Conservation (phyloP, 2,113 vertebrate species). For the Triplophysa rosa region DNA sequence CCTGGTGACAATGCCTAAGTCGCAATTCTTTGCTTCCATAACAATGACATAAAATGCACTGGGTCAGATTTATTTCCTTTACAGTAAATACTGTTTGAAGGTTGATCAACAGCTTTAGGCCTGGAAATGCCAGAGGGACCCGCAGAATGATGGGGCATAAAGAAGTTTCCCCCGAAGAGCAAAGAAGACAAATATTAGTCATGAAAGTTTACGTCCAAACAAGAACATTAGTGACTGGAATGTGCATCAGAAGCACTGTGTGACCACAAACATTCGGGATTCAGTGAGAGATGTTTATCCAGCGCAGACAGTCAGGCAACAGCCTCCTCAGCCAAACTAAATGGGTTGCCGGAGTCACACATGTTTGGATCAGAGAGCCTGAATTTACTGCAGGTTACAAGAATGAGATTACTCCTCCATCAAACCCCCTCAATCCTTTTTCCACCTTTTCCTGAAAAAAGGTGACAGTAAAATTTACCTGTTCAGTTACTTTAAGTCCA, state of each 20-base stretch:
- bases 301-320: conserved; percentile 22
- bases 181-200: conserved; percentile 24
- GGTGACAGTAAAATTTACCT: conserved; percentile 31
- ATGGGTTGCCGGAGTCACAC: conserved; percentile 11
- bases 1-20: not conserved
- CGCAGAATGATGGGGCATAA: conserved; percentile 7
- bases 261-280: not conserved
- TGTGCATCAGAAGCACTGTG: conserved; percentile 18
- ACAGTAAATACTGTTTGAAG: conserved; percentile 27
- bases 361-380: conserved; percentile 11
- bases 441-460: conserved; percentile 13
- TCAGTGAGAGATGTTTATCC: conserved; percentile 14
- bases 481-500: not conserved
- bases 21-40: not conserved
- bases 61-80: conserved; percentile 28
- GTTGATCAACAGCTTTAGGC: conserved; percentile 1
- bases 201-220: not conserved
- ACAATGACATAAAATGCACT: conserved; percentile 12
- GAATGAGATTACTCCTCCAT: conserved; percentile 22
- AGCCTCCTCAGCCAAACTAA: conserved; percentile 6
- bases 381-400: conserved; percentile 14
- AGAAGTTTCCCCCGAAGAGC: conserved; percentile 26
- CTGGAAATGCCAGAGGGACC: not conserved
- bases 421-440: not conserved
- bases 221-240: not conserved